A percentile compares a stretch with the other conserved stretches of the same genome.
These are phyloP conservation scores for Pseudobourletiella spinata DNA, from an alignment of 1,140 invertebrate species.

Conservation along the genomic window DNA sequence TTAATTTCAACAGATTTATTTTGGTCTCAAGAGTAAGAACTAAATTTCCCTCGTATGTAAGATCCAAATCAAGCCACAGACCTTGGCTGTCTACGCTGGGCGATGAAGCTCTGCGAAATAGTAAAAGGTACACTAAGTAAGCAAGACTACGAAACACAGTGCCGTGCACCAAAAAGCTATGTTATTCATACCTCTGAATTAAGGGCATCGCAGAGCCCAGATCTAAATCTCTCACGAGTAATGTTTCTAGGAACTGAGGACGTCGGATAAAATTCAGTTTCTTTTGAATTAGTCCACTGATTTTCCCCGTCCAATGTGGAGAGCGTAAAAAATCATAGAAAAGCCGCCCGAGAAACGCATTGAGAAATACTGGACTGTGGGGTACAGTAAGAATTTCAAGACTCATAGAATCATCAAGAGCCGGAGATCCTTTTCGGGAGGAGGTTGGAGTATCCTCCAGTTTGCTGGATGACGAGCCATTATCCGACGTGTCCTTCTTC, in stretches of 20 bases:
- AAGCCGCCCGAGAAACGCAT: slow-evolving; percentile 62
- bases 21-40: slow-evolving; percentile 90
- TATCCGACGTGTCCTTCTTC: background rate
- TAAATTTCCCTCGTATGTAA: slow-evolving; percentile 79
- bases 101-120: slow-evolving; percentile 50
- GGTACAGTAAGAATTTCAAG: slow-evolving; percentile 12
- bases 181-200: slow-evolving; percentile 48
- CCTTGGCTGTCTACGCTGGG: slow-evolving; percentile 75
- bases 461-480: background rate
- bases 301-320: slow-evolving; percentile 50
- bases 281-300: slow-evolving; percentile 68
- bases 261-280: slow-evolving; percentile 80
- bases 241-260: slow-evolving; percentile 78
- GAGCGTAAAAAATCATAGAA: slow-evolving; percentile 68
- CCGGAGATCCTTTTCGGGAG: background rate
- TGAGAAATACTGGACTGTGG: slow-evolving; percentile 52
- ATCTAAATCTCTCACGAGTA: slow-evolving; percentile 64
- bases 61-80: slow-evolving; percentile 84
- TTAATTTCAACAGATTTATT: slow-evolving; percentile 83
- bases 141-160: background rate
- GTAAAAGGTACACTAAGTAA: background rate
- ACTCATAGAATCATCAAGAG: slow-evolving; percentile 7
- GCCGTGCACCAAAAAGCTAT: background rate
- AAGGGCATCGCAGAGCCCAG: slow-evolving; percentile 66
- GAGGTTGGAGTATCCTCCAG: background rate